A percentile compares a stretch with the other conserved stretches of the same genome.
phyloP scores from a whole-genome alignment of 1,140 invertebrate genomes.

The Vanessa tameamea region DNA sequence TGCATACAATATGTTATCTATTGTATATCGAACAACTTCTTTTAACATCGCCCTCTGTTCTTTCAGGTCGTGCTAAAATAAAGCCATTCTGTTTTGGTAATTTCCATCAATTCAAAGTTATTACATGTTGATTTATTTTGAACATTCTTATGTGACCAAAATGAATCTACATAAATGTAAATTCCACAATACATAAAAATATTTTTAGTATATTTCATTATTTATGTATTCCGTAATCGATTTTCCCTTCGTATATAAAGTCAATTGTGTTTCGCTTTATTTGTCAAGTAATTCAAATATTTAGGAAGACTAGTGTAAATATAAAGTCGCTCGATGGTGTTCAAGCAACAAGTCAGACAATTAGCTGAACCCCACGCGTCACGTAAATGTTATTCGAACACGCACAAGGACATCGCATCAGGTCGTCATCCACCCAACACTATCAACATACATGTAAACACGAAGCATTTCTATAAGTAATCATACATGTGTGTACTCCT shows the following conservation, averaged over 20 bases:
- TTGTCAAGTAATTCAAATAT: not conserved
- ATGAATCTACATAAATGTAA: too few species aligned
- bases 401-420: constrained; percentile 13
- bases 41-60: too few species aligned
- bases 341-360: constrained; percentile 45
- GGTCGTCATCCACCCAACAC: not conserved
- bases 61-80: too few species aligned
- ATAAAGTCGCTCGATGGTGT: not conserved
- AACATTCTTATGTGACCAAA: too few species aligned
- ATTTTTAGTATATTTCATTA: too few species aligned
- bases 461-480: not conserved
- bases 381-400: constrained; percentile 30
- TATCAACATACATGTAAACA: not conserved
- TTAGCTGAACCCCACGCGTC: constrained; percentile 37
- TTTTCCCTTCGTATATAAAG: not conserved
- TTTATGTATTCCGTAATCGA: not conserved
- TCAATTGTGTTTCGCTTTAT: not conserved
- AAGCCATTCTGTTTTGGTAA: too few species aligned
- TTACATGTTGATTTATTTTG: too few species aligned
- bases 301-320: not conserved
- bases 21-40: too few species aligned
- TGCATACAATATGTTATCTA: not conserved
- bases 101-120: too few species aligned
- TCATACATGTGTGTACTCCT: too few species aligned
- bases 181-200: too few species aligned